Percentiles rank a stretch among this genome's conserved stretches.
phyloP scores from a whole-genome alignment of 2,888 invertebrate genomes.

The Trichopria drosophilae region DNA sequence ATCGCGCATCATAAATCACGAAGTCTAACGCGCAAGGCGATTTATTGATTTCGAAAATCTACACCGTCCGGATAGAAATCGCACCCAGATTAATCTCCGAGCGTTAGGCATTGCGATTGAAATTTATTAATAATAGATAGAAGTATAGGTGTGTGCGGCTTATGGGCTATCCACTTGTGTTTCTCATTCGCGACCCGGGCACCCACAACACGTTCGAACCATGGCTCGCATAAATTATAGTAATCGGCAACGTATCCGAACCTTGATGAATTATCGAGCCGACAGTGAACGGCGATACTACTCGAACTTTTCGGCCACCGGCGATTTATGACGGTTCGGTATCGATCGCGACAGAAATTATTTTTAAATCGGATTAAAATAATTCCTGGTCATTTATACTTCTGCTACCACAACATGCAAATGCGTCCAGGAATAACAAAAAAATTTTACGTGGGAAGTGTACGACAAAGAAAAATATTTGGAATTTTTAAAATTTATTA shows the following conservation, averaged over 20 bases:
- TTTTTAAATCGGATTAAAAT: too few species aligned
- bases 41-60: constrained; percentile 46
- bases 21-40: constrained; percentile 23
- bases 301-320: too few species aligned
- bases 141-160: constrained; percentile 40
- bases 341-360: too few species aligned
- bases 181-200: constrained; percentile 33
- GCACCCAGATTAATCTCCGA: constrained; percentile 46
- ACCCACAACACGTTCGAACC: constrained; percentile 25
- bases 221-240: constrained; percentile 50
- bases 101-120: constrained; percentile 45
- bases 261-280: constrained; percentile 47
- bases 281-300: constrained; percentile 16
- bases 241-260: constrained; percentile 49
- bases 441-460: too few species aligned
- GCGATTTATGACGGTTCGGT: too few species aligned
- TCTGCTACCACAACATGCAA: too few species aligned
- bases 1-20: constrained; percentile 28
- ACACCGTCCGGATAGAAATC: constrained; percentile 40
- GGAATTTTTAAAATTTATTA: too few species aligned
- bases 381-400: too few species aligned
- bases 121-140: constrained; percentile 55
- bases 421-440: too few species aligned
- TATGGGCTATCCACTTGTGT: constrained; percentile 27
- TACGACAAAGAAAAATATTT: too few species aligned